phyloP scores from a whole-genome alignment of 2,113 vertebrate species.

The Oreochromis niloticus region DNA sequence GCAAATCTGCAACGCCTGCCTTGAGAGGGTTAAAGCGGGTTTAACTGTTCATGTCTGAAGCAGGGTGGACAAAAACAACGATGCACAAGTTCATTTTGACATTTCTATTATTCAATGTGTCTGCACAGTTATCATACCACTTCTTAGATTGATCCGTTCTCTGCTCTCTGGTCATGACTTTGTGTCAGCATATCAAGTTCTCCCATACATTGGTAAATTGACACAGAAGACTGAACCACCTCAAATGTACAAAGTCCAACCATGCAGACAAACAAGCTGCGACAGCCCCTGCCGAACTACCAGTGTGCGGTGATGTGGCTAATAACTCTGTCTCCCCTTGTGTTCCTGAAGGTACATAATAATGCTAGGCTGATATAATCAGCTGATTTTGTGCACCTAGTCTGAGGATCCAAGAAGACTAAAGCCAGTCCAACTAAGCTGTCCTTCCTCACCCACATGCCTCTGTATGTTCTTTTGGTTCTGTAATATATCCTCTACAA shows the following conservation, averaged over 20 bases:
- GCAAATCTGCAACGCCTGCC: too few relatives aligned
- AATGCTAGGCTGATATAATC: background rate
- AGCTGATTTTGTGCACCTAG: background rate
- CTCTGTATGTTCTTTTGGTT: background rate
- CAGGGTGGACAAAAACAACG: background rate
- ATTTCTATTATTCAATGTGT: background rate
- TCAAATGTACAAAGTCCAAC: background rate
- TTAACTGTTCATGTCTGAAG: background rate
- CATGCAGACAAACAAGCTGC: background rate
- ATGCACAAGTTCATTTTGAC: background rate
- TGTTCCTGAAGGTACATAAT: background rate
- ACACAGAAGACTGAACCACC: background rate
- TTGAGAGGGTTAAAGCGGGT: background rate
- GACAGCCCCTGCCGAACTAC: background rate
- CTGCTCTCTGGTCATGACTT: background rate
- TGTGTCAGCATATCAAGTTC: background rate
- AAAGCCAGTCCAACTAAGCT: background rate
- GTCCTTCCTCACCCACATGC: background rate
- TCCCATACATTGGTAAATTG: background rate
- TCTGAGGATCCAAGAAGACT: background rate
- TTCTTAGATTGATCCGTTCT: background rate
- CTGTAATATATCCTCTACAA: background rate
- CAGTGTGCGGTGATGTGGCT: background rate
- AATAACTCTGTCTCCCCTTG: background rate
- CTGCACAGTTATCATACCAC: fast-evolving